Percentiles rank a stretch among this genome's conserved stretches.
phyloP scores from a whole-genome alignment of 2,797 vertebrate species.

The Leuciscus waleckii region DNA sequence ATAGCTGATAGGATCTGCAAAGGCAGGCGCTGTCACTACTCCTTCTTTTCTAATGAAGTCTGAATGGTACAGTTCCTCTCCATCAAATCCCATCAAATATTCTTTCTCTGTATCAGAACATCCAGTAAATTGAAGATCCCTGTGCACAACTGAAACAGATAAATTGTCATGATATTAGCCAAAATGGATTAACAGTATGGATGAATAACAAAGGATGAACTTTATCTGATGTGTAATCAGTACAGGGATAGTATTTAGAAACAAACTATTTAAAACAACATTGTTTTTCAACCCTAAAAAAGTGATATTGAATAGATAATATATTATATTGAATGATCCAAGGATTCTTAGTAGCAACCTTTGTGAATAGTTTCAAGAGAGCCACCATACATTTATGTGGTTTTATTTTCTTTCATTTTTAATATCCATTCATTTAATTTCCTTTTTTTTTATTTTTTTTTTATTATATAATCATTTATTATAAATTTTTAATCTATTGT shows the following conservation, averaged over 20 bases:
- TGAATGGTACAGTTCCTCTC: background rate
- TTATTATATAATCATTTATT: background rate
- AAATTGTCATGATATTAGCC: background rate
- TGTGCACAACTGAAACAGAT: slow-evolving; percentile 20
- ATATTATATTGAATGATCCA: too few relatives aligned
- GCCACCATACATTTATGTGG: too few relatives aligned
- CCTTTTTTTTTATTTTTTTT: too few relatives aligned
- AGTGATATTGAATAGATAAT: background rate
- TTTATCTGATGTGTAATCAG: background rate
- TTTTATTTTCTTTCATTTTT: too few relatives aligned
- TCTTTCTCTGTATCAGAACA: slow-evolving; percentile 52
- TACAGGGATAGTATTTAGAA: background rate
- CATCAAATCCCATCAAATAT: background rate
- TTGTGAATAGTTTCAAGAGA: too few relatives aligned
- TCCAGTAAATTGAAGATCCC: fast-evolving
- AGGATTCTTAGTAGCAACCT: too few relatives aligned
- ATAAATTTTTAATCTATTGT: background rate
- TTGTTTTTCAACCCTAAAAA: background rate
- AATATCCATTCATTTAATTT: too few relatives aligned
- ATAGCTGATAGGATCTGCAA: background rate
- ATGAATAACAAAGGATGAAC: background rate
- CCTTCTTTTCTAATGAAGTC: slow-evolving; percentile 28
- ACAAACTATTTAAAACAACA: background rate
- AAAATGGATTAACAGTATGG: background rate
- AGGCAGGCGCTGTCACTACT: background rate